These are phyloP conservation scores for Amphipoea lucens DNA, from an alignment of 2,888 invertebrate species.

Conservation along the genomic window DNA sequence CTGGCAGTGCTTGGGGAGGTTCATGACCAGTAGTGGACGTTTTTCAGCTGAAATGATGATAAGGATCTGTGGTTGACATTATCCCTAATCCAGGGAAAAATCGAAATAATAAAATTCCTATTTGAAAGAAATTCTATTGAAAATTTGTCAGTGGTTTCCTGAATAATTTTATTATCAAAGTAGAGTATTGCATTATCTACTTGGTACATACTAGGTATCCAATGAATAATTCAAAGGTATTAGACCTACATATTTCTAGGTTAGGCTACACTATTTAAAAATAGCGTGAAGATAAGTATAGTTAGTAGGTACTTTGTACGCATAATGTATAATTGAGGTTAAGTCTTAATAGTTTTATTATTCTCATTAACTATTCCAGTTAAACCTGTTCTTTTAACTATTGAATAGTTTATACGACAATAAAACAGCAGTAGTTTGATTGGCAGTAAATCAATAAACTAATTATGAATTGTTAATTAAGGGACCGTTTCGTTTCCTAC, in stretches of 20 bases:
- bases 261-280: background rate
- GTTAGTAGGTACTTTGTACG: background rate
- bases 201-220: background rate
- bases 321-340: slow-evolving; percentile 10
- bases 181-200: background rate
- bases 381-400: background rate
- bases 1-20: background rate
- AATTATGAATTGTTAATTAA: background rate
- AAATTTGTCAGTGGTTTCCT: background rate
- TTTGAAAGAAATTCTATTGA: background rate
- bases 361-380: background rate
- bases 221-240: slow-evolving; percentile 25
- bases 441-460: background rate
- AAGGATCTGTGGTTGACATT: background rate
- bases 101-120: background rate
- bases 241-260: slow-evolving; percentile 9
- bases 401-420: background rate
- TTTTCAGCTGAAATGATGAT: background rate
- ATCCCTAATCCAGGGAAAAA: background rate
- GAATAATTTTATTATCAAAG: background rate
- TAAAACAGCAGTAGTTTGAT: background rate
- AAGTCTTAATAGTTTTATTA: background rate
- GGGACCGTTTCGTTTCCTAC: background rate
- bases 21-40: too few relatives aligned
- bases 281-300: slow-evolving; percentile 4